Base-by-base conservation (phyloP, 30 jellyfish, hydroid and myxozoan genomes). In the Aurelia aurita complex sp. Pacific region DNA sequence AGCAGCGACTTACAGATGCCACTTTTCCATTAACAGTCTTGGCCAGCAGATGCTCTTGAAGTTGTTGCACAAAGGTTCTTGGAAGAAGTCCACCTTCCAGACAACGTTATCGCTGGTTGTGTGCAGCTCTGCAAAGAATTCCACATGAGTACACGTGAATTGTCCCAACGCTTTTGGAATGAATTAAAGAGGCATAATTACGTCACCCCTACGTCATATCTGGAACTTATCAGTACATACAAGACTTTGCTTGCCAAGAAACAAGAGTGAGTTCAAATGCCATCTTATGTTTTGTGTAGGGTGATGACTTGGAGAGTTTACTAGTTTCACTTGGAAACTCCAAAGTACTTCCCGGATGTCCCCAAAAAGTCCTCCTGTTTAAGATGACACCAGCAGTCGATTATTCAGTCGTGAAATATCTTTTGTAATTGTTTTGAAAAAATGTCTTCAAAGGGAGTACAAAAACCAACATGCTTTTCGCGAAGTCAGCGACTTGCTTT, bases 11-110 rank as follows among this genome's bases (percentile, higher is more conserved):
- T 46, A 46, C 2, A 46, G 57, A 46, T 7, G 11, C 13, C 4
- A 46, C 57, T 46, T 46, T 46, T 46, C 57, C 57, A 3, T 5
- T 16, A 12, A 18, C 67, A 95, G 99, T 94, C 96, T 4, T 95
- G 99, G 99, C 99, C 99, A 2, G 99, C 96, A 36, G 99, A 95
- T 73, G 99, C 99, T 16, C 91, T 95, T 18, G 94, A 96, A 76
- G 99, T 95, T 51, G 99, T 95, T n/a, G 99, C 99, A 11, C 98
- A 89, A 80, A 96, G 99, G 34, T 95, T 95, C 73, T 90, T 95
- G 32, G 98, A 94, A 33, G 97, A 95, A n/a, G 97, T 95, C 77
- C 90, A 90, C 69, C 87, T 95, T 4, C 90, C 97, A 23, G 84
- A 92, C 23, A 87, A 86, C 2, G 91, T 90, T n/a, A 95, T 88